These are phyloP conservation scores for Enteromius treurensis DNA, from an alignment of 2,797 vertebrate species.

Conservation along the genomic window DNA sequence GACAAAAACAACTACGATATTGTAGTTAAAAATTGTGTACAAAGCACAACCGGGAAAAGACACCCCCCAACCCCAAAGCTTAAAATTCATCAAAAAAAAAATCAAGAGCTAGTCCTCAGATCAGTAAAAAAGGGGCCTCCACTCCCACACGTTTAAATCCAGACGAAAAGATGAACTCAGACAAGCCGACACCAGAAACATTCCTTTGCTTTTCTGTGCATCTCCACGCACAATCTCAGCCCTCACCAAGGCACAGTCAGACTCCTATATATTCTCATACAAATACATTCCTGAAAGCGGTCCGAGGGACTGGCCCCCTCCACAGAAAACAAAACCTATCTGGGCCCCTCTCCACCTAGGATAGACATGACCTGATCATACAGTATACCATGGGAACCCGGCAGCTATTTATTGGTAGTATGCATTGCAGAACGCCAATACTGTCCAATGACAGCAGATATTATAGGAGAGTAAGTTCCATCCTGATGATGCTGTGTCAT, in stretches of 20 bases:
- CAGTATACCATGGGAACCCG: conserved; percentile 60
- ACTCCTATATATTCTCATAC: conserved; percentile 57
- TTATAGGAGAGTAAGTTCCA: conserved; percentile 36
- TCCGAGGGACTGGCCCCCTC: conserved; percentile 55
- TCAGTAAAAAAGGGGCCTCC: conserved; percentile 66
- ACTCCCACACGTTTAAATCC: conserved; percentile 59
- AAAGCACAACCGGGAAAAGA: conserved; percentile 56
- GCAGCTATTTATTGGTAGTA: conserved; percentile 49
- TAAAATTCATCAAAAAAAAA: conserved; percentile 58
- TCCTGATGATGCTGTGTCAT: conserved; percentile 15
- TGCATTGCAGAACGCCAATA: conserved; percentile 53
- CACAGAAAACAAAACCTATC: conserved; percentile 42
- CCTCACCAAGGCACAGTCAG: conserved; percentile 80
- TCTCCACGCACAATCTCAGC: conserved; percentile 60
- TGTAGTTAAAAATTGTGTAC: conserved; percentile 53
- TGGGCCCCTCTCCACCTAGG: conserved; percentile 22
- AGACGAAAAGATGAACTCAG: conserved; percentile 71
- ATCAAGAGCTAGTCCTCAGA: conserved; percentile 62
- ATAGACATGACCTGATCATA: conserved; percentile 50
- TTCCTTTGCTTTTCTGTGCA: conserved; percentile 68
- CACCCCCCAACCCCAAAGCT: conserved; percentile 34
- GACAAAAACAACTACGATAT: conserved; percentile 59
- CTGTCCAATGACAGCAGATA: conserved; percentile 46
- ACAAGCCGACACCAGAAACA: conserved; percentile 74
- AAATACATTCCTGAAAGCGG: conserved; percentile 67